Conservation (phyloP, 2,797 vertebrate genomes). For the Acropternis orthonyx region DNA sequence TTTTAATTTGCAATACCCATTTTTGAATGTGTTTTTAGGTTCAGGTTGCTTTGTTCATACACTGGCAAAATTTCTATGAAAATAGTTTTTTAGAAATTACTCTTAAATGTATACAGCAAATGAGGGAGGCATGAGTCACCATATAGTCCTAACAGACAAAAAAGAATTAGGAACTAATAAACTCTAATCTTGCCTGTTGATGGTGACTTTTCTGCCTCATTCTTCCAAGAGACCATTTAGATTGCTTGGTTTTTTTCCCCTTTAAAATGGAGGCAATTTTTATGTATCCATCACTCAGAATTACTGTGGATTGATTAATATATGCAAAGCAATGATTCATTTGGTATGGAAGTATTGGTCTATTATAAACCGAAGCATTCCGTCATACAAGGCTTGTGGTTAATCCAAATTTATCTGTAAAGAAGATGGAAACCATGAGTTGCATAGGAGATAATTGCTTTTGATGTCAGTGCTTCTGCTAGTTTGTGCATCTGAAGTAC, state of each 20-base stretch:
- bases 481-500: background rate
- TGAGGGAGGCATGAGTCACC: conserved; percentile 21
- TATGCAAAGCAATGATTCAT: conserved; percentile 38
- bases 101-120: background rate
- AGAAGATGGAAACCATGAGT: conserved; percentile 8
- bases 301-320: conserved; percentile 29
- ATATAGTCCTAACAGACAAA: background rate
- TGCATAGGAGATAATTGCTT: background rate
- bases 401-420: conserved; percentile 22
- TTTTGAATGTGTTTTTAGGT: conserved; percentile 38
- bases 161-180: conserved; percentile 4
- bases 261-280: conserved; percentile 17
- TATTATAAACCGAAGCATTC: conserved; percentile 28
- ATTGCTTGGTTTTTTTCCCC: background rate
- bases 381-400: conserved; percentile 7
- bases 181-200: background rate
- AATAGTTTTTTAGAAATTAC: background rate
- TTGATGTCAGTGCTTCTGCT: conserved; percentile 5
- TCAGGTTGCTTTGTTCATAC: background rate
- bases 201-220: background rate
- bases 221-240: background rate
- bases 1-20: conserved; percentile 20
- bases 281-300: background rate
- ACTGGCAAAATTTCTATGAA: conserved; percentile 1
- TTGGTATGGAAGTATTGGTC: background rate